Evolutionary conservation across 1,140 invertebrate species (phyloP).

Genomic region (Ruditapes philippinarum): DNA sequence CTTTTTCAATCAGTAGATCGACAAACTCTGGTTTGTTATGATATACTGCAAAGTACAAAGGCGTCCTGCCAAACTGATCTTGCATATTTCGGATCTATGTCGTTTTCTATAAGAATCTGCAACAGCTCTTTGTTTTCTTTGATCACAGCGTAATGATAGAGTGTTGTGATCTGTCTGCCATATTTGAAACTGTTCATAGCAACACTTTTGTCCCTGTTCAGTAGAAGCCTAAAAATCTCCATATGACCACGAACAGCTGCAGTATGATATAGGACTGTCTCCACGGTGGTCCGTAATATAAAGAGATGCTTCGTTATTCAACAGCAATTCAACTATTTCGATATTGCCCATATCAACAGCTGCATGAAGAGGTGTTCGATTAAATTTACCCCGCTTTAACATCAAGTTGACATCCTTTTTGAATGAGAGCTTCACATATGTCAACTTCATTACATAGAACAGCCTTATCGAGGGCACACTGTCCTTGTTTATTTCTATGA

Average conservation of each 20-base stretch:
- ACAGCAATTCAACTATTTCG: neutral
- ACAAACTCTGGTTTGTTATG: neutral
- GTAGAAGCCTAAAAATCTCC: neutral
- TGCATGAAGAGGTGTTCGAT: constrained; percentile 33
- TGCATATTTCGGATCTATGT: constrained; percentile 20
- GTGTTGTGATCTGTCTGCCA: neutral
- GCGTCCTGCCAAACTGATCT: constrained; percentile 27
- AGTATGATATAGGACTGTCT: constrained; percentile 27
- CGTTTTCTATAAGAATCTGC: neutral
- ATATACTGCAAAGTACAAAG: constrained; percentile 5
- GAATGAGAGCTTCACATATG: neutral
- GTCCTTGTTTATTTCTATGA: neutral
- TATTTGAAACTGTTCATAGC: neutral
- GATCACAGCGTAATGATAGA: constrained; percentile 39
- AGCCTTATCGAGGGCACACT: constrained; percentile 37
- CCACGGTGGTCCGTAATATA: constrained; percentile 27
- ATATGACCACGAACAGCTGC: constrained; percentile 38
- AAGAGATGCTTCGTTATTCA: neutral
- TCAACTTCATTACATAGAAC: neutral
- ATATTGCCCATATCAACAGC: constrained; percentile 25
- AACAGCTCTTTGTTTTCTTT: constrained; percentile 10
- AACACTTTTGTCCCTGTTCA: constrained; percentile 12
- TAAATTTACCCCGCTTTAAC: constrained; percentile 18
- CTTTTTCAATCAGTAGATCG: neutral
- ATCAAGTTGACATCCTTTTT: neutral